Evolutionary conservation across 2,797 vertebrate species (phyloP).

Genomic region (Leptodactylus fallax): DNA sequence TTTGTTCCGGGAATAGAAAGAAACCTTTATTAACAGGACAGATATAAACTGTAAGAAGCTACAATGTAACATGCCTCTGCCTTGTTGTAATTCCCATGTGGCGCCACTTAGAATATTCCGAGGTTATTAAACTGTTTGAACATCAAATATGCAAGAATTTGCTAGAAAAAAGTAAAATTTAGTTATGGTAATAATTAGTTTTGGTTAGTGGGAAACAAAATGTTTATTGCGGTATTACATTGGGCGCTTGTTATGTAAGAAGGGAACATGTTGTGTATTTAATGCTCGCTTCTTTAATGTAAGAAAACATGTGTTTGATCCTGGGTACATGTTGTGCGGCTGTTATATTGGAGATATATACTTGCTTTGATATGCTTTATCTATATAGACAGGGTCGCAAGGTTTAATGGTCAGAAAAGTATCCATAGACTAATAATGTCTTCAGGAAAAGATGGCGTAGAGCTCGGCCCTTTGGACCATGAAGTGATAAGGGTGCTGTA

Average conservation of each 20-base stretch:
- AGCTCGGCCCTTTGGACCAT: neutral
- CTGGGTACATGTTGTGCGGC: no score
- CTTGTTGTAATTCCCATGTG: neutral
- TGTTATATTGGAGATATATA: no score
- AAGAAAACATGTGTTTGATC: no score
- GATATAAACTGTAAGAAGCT: neutral
- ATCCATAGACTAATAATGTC: no score
- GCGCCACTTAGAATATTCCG: neutral
- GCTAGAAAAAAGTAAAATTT: neutral
- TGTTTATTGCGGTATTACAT: neutral
- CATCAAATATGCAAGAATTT: slow-evolving; percentile 7
- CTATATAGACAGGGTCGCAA: no score
- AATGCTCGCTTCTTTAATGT: no score
- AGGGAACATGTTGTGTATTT: no score
- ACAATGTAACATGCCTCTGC: slow-evolving; percentile 1
- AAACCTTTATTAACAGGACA: slow-evolving; percentile 9
- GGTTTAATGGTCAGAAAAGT: no score
- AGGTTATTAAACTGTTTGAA: slow-evolving; percentile 9
- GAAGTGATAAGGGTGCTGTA: neutral
- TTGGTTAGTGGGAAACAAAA: neutral
- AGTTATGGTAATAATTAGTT: slow-evolving; percentile 5
- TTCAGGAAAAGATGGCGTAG: neutral
- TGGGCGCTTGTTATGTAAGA: neutral
- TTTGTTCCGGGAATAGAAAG: neutral
- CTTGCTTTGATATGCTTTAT: no score